Evolutionary conservation across 1,140 invertebrate genomes (phyloP), one percentile per base, ranked within the genome.

Genomic region (Mercenaria mercenaria): DNA sequence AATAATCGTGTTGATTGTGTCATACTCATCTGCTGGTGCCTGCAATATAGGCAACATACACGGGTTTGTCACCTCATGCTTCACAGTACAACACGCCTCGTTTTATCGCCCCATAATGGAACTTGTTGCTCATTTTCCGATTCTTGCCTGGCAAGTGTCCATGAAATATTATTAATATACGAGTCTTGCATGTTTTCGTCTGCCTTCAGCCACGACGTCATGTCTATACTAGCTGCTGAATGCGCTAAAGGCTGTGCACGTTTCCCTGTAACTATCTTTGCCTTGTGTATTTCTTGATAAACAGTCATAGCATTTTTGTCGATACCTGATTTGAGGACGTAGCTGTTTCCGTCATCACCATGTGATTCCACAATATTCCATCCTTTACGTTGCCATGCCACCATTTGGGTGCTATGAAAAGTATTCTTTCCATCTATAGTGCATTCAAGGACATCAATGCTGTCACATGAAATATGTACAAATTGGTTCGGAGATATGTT

Each of bases 21-120:
- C 72, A 39, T 41, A 37, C 20, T 90, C 72, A 86, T 90, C 82
- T 32, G 88, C 88, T 32, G 67, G 81, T 32, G 81, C 80, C 20
- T 23, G 52, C 1, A 90, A 37, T 37, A 85, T 86, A 23, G 69
- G 88, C 43, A 90, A 41, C 67, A 74, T 64, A n/a, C 80, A 18
- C 23, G 67, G n/a, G 8, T 6, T 85, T 32, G 69, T 85, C 26
- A 90, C 0, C n/a, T 18, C 29, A 15, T 47, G 81, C 4, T 47
- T 74, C 26, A n/a, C 69, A 39, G n/a, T 10, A 41, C 41, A 43
- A 26, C 6, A 29, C 41, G 56, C 59, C 39, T 69, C 61, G 43
- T 83, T 83, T 39, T 0, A 83, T 83, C 18, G 4, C 18, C n/a
- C 59, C 81, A 64, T n/a, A 50, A 39, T 15, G n/a, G 61, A 43